These are phyloP conservation scores for Apis dorsata DNA, from an alignment of 1,140 invertebrate species.

Conservation along the genomic window DNA sequence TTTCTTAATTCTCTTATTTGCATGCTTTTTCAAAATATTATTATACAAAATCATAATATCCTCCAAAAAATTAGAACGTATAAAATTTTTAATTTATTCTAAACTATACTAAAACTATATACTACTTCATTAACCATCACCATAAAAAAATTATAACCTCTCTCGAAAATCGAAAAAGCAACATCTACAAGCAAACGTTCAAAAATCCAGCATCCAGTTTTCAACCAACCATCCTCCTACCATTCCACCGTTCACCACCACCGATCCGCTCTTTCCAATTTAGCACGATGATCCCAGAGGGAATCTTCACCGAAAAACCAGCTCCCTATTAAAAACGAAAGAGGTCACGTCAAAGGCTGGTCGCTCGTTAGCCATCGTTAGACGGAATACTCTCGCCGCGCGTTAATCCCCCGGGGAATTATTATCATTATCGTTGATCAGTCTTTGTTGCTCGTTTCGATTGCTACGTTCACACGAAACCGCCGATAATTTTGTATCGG, in stretches of 20 bases:
- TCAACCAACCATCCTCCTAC: neutral
- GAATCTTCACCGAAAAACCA: neutral
- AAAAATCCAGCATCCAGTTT: neutral
- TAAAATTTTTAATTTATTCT: no score
- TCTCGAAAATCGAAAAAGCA: no score
- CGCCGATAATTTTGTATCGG: slow-evolving; percentile 63
- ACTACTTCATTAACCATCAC: no score
- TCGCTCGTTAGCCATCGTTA: slow-evolving; percentile 26
- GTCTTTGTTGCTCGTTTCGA: slow-evolving; percentile 16
- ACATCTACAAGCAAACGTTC: no score
- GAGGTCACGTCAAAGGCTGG: neutral
- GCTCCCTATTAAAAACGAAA: slow-evolving; percentile 6
- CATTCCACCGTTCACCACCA: no score
- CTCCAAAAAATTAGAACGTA: no score
- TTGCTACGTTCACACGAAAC: slow-evolving; percentile 54
- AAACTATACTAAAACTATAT: no score
- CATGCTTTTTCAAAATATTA: no score
- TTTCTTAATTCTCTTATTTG: no score
- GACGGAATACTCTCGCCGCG: slow-evolving; percentile 4
- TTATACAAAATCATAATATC: no score
- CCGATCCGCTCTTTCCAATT: slow-evolving; percentile 10
- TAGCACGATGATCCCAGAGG: slow-evolving; percentile 2
- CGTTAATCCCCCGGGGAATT: slow-evolving; percentile 55
- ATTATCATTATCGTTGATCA: slow-evolving; percentile 63
- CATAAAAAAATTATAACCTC: no score